Evolutionary conservation across 1,140 invertebrate species (phyloP).

Genomic region (Oedothorax gibbosus): DNA sequence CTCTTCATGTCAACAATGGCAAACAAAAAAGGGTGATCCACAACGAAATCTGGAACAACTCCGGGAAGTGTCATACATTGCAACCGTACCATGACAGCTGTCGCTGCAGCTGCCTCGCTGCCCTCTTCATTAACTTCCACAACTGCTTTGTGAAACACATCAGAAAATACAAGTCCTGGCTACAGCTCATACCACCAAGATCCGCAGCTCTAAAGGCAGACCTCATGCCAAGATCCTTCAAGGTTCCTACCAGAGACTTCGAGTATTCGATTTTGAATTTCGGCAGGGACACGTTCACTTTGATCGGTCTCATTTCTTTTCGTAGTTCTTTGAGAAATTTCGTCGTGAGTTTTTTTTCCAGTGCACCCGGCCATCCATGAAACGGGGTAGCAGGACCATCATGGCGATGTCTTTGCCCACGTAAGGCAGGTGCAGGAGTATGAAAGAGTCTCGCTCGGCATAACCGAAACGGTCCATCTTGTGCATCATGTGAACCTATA

Average conservation of each 20-base stretch:
- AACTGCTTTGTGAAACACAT: conserved; percentile 72
- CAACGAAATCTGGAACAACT: conserved; percentile 69
- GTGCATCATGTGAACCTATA: conserved; percentile 26
- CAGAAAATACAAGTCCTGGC: conserved; percentile 60
- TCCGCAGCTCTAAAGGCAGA: conserved; percentile 63
- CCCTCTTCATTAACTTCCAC: conserved; percentile 79
- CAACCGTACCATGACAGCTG: conserved; percentile 66
- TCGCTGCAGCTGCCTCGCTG: conserved; percentile 78
- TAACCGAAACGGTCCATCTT: conserved; percentile 3
- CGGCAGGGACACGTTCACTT: conserved; percentile 63
- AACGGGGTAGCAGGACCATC: conserved; percentile 65
- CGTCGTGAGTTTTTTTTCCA: conserved; percentile 72
- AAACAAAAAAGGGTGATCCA: conserved; percentile 67
- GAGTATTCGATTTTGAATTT: conserved; percentile 63
- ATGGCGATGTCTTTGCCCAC: conserved; percentile 68
- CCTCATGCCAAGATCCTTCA: conserved; percentile 61
- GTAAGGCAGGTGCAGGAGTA: conserved; percentile 74
- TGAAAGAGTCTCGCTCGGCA: background rate
- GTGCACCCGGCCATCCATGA: conserved; percentile 65
- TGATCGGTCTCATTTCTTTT: background rate
- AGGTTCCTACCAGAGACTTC: conserved; percentile 49
- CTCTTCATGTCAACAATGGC: conserved; percentile 25
- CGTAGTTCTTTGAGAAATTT: conserved; percentile 67
- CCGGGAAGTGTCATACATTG: conserved; percentile 57
- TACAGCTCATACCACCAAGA: conserved; percentile 61